Percentiles rank a stretch among this genome's conserved stretches.
Conservation (phyloP, 2,113 vertebrate genomes). For the Mionectes macconnelli region DNA sequence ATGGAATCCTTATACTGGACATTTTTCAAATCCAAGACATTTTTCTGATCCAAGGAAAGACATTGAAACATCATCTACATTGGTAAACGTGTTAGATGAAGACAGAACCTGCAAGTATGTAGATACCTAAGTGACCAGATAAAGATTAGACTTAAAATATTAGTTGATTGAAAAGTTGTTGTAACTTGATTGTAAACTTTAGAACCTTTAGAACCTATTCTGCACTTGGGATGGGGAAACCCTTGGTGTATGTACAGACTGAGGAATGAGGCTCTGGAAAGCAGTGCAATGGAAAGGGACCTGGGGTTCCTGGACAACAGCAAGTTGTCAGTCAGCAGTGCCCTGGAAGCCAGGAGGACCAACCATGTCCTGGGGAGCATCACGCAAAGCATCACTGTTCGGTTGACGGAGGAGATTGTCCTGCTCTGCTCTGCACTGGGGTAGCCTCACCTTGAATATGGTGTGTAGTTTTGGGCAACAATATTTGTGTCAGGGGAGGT, state of each 20-base stretch:
- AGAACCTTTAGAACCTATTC: background rate
- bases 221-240: background rate
- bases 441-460: background rate
- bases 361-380: background rate
- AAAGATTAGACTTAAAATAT: background rate
- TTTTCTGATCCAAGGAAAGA: background rate
- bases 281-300: background rate
- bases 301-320: background rate
- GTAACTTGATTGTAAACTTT: background rate
- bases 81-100: background rate
- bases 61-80: fast-evolving
- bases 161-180: background rate
- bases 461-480: background rate
- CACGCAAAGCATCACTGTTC: background rate
- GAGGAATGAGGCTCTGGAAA: background rate
- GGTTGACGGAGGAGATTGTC: background rate
- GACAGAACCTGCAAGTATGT: background rate
- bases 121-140: background rate
- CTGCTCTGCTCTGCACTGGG: background rate
- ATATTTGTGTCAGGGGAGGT: background rate
- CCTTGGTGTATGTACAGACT: background rate
- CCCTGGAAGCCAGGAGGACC: background rate
- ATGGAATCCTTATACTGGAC: background rate
- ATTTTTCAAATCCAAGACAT: background rate
- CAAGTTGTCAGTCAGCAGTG: background rate